A percentile compares a stretch with the other conserved stretches of the same genome.
These are phyloP conservation scores for Rhinogobius similis DNA, from an alignment of 2,113 vertebrate species.

Conservation along the genomic window DNA sequence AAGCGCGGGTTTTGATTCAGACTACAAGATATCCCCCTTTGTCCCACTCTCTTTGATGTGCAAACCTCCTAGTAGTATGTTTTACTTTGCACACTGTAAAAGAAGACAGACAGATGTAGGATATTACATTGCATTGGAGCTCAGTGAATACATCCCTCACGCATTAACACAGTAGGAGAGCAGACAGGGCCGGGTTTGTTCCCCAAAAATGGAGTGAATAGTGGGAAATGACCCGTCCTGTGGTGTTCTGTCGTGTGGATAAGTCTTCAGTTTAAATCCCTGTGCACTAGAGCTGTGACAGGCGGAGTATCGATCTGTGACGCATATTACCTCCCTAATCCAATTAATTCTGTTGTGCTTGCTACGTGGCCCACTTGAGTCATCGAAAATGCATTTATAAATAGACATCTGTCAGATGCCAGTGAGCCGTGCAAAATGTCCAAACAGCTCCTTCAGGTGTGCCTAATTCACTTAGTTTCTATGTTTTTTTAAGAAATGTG, in stretches of 20 bases:
- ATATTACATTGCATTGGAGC: neutral
- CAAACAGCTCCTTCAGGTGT: conserved; percentile 49
- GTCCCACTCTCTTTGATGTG: neutral
- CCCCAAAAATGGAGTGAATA: conserved; percentile 38
- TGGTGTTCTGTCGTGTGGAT: conserved; percentile 28
- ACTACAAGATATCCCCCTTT: neutral
- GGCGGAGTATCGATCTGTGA: conserved; percentile 68
- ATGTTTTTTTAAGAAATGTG: neutral
- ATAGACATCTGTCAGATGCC: conserved; percentile 53
- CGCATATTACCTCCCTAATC: conserved; percentile 68
- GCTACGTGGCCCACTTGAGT: conserved; percentile 54
- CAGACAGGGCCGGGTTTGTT: conserved; percentile 30
- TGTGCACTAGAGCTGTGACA: conserved; percentile 47
- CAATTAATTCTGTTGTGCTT: conserved; percentile 66
- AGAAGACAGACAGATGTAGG: neutral
- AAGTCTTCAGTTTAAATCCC: conserved; percentile 43
- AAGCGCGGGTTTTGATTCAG: neutral
- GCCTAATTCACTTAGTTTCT: conserved; percentile 25
- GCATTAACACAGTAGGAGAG: conserved; percentile 10
- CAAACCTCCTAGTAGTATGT: neutral
- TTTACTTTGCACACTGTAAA: neutral
- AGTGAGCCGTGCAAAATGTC: conserved; percentile 47
- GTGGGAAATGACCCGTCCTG: conserved; percentile 42
- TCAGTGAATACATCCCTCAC: neutral
- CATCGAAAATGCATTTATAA: conserved; percentile 58